Conservation (phyloP, 2,888 invertebrate genomes). For the Volucella bombylans region DNA sequence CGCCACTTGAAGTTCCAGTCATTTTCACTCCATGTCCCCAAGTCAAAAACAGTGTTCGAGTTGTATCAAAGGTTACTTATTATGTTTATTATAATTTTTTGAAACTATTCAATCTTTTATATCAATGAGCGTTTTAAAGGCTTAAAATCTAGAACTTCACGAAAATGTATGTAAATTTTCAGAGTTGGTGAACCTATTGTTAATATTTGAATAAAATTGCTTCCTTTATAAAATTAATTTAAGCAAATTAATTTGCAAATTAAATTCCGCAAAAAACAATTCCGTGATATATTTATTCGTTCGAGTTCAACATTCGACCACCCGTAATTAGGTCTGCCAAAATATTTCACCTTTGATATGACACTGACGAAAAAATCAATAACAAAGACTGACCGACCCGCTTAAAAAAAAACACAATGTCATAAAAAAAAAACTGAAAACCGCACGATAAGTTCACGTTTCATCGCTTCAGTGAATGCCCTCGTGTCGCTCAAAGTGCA, state of each 20-base stretch:
- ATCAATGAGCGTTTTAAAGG: too few species aligned
- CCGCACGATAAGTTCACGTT: slow-evolving; percentile 67
- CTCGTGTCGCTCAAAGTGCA: slow-evolving; percentile 52
- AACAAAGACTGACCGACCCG: slow-evolving; percentile 35
- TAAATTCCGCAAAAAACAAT: slow-evolving; percentile 1
- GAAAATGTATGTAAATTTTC: too few species aligned
- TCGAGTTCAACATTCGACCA: neutral
- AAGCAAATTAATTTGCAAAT: neutral
- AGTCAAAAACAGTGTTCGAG: too few species aligned
- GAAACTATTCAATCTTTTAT: too few species aligned
- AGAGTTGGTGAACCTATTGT: too few species aligned
- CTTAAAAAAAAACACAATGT: slow-evolving; percentile 11
- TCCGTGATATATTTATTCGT: slow-evolving; percentile 19
- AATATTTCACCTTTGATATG: slow-evolving; percentile 49
- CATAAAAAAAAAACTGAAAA: slow-evolving; percentile 13
- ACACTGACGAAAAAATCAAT: slow-evolving; percentile 68
- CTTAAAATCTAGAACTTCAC: too few species aligned
- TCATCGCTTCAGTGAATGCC: slow-evolving; percentile 62
- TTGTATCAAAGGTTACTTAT: too few species aligned
- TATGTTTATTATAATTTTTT: too few species aligned
- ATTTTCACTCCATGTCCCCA: too few species aligned
- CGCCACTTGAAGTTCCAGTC: too few species aligned
- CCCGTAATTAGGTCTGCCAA: slow-evolving; percentile 60
- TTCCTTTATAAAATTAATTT: too few species aligned
- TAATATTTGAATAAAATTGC: too few species aligned